Evolutionary conservation across 2,797 vertebrate species (phyloP), one percentile per base, ranked within the genome.

Genomic region (Perodicticus potto): DNA sequence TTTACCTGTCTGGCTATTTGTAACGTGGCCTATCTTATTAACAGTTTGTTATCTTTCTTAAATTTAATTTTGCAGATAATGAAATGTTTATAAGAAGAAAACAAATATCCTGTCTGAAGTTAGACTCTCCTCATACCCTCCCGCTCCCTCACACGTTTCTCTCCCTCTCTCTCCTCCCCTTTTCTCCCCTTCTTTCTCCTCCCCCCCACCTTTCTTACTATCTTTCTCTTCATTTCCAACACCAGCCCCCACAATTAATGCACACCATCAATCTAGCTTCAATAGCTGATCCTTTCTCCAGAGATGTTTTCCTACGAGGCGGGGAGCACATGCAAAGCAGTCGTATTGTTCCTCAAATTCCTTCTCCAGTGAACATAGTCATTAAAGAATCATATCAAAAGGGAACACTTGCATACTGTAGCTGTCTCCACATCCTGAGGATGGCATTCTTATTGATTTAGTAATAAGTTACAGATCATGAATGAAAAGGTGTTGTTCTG

Each of bases 401-500:
- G 91, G 90, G 87, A 97, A 96, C 94, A 97, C 73, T 93, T 83
- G 74, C 97, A 80, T 57, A 0, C 4, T 82, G 73, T 76, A 93
- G 57, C 96, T 95, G 0, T 91, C 83, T 85, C 93, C 90, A 94
- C 92, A 34, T 43, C 97, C 95, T 65, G 91, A 96, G 95, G 61
- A 72, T 74, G 63, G 93, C 74, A 55, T 78, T 97, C 34, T 1
- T 97, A 97, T 96, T 97, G 97, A 97, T 98, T 97, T 97, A 97
- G 97, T 94, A 91, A 97, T 95, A 97, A 96, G 97, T 96, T 93
- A 73, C 84, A 93, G 89, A 96, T 95, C 97, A 89, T 82, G 92
- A 61, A 19, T 34, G 34, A 19, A 92, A 89, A 96, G 94, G 95
- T 95, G 93, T 45, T 91, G 91, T 96, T 91, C 96, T 85, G 81